phyloP scores from a whole-genome alignment of 2,888 invertebrate genomes.

The Tinea pellionella region DNA sequence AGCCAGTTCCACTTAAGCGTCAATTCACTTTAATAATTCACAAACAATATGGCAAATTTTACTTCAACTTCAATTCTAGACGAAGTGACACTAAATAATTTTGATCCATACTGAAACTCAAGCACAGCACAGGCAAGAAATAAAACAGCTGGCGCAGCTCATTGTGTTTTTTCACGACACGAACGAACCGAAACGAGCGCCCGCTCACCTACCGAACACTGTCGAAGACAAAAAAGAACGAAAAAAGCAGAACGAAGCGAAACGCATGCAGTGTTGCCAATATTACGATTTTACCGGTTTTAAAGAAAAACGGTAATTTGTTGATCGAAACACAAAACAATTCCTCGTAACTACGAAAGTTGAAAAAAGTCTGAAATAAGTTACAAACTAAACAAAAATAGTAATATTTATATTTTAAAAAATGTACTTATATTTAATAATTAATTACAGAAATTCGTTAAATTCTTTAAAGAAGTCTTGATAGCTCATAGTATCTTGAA shows the following conservation, averaged over 20 bases:
- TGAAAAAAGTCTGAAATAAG: too few species aligned
- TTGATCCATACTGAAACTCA: constrained; percentile 55
- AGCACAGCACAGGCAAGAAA: constrained; percentile 37
- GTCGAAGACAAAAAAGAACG: constrained; percentile 1
- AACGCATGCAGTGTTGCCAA: neutral
- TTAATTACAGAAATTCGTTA: constrained; percentile 28
- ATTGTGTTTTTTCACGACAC: constrained; percentile 37
- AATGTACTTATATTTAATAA: neutral
- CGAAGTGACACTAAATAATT: constrained; percentile 57
- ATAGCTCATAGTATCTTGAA: constrained; percentile 21
- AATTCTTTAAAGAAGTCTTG: constrained; percentile 30
- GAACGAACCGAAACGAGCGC: constrained; percentile 13
- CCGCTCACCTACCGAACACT: neutral
- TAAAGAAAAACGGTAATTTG: neutral
- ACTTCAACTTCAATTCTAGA: constrained; percentile 41
- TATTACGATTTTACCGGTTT: neutral
- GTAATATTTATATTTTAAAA: too few species aligned
- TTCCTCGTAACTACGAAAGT: too few species aligned
- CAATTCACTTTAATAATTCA: constrained; percentile 33
- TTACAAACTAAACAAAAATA: too few species aligned
- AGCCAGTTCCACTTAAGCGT: neutral
- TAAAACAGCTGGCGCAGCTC: constrained; percentile 62
- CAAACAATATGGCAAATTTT: constrained; percentile 27
- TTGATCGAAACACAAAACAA: too few species aligned
- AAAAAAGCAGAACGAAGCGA: constrained; percentile 1